Base-by-base conservation (phyloP, 2,888 invertebrate genomes). In the Diaprepes abbreviatus region DNA sequence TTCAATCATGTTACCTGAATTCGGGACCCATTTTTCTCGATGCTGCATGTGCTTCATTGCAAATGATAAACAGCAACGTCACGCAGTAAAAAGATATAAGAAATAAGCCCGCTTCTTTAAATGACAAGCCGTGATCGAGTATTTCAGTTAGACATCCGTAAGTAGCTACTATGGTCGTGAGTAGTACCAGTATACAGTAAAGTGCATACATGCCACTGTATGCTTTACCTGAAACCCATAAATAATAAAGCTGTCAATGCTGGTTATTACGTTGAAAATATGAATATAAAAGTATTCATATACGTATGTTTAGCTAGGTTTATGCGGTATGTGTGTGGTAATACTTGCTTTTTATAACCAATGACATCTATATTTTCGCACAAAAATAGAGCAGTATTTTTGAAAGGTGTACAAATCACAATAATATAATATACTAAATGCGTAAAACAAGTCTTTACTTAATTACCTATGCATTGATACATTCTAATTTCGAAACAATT, bases 131-230 rank as follows among this genome's bases (percentile, higher is more conserved):
- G 68, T 89, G 89, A 76, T 92, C 92, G 54, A 92, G 81, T 75
- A 92, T 91, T 80, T 92, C 92, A 6, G 91, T 90, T 10, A 92
- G 83, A 4, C 89, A 89, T 0, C 92, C 92, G 74, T 91, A 92
- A 3, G 89, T 85, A 2, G 92, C 91, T 48, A 91, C 91, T 9
- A 91, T 92, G 6, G 91, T 91, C 1, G 92, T 92, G 77, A 92
- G 88, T 79, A 92, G 88, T 62, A 92, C 90, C 1, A 92, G 88
- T 82, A 92, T 86, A 75, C 91, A 92, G 78, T 91, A 92, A 80
- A 92, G 90, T 7, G 91, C 91, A 74, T 92, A 92, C 91, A 92
- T 91, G 75, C 92, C 92, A 57, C 91, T 91, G 79, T 92, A 92
- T 0, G 92, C 92, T 50, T 89, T 85, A 84, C 91, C 92, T 75